A percentile compares a stretch with the other conserved stretches of the same genome.
These are phyloP conservation scores for Pteromalus puparum DNA, from an alignment of 1,140 invertebrate species.

Conservation along the genomic window DNA sequence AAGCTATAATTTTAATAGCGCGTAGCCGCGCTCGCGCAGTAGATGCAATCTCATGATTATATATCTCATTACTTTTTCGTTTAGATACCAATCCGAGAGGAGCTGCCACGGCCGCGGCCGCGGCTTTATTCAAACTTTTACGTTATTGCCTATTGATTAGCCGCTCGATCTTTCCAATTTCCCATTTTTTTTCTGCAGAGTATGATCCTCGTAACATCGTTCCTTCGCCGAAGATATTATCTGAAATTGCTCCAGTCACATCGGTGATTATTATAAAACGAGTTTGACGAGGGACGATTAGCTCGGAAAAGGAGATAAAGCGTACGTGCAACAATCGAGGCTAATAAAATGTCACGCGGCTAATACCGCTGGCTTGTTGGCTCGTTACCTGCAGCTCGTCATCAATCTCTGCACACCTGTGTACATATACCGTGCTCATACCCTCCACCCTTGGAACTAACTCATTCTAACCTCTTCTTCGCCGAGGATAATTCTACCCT, in stretches of 20 bases:
- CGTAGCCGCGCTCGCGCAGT: not conserved
- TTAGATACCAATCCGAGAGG: not conserved
- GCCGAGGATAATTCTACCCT: not conserved
- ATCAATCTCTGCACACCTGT: not conserved
- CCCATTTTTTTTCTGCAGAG: no score
- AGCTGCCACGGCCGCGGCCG: not conserved
- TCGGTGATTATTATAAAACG: not conserved
- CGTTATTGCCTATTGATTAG: not conserved
- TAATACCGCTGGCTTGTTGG: not conserved
- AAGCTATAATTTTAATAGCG: constrained; percentile 36
- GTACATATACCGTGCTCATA: not conserved
- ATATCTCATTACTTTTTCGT: not conserved
- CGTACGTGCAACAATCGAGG: not conserved
- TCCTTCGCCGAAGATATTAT: not conserved
- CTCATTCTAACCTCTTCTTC: constrained; percentile 12
- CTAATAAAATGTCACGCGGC: not conserved
- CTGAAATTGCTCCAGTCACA: not conserved
- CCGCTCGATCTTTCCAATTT: not conserved
- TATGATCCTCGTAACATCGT: no score
- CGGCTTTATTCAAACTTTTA: not conserved
- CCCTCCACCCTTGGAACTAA: not conserved
- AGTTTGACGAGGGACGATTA: no score
- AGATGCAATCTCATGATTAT: constrained; percentile 17
- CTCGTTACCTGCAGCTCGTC: not conserved
- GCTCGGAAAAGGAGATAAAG: no score